These are phyloP conservation scores for Acanthoscelides obtectus DNA, from an alignment of 2,888 invertebrate genomes.

Conservation along the genomic window DNA sequence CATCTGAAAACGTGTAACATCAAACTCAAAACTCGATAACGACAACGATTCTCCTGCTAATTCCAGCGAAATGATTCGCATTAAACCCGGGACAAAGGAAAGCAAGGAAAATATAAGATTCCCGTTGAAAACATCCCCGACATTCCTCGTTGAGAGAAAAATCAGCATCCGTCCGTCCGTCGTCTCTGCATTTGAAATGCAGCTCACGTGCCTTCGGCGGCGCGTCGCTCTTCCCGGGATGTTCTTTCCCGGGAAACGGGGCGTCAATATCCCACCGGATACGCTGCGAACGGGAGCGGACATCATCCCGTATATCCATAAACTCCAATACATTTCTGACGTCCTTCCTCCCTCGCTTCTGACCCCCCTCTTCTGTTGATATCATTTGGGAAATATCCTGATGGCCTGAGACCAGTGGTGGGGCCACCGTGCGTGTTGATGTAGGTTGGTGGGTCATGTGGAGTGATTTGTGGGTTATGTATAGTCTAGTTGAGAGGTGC, in stretches of 20 bases:
- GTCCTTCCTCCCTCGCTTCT: constrained; percentile 22
- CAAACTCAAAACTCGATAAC: not conserved
- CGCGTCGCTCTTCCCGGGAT: not conserved
- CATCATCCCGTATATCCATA: constrained; percentile 34
- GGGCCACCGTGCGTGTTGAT: not conserved
- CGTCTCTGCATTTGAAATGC: constrained; percentile 1
- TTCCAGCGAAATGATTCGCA: not conserved
- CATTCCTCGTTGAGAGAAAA: constrained; percentile 3
- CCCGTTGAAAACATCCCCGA: constrained; percentile 1
- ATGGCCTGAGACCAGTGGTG: constrained; percentile 27
- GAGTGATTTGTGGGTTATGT: too few species aligned
- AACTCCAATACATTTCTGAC: constrained; percentile 36
- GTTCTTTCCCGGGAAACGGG: constrained; percentile 3
- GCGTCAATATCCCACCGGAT: constrained; percentile 1
- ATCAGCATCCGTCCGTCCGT: not conserved
- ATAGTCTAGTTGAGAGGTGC: too few species aligned
- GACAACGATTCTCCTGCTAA: not conserved
- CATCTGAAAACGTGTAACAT: not conserved
- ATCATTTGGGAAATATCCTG: constrained; percentile 35
- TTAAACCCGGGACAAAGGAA: not conserved
- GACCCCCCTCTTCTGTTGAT: constrained; percentile 1
- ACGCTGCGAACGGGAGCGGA: constrained; percentile 21
- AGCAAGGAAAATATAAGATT: not conserved
- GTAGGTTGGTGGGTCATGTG: not conserved
- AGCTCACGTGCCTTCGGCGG: constrained; percentile 6